Conservation (phyloP, 2,797 vertebrate genomes). For the Periparus ater region DNA sequence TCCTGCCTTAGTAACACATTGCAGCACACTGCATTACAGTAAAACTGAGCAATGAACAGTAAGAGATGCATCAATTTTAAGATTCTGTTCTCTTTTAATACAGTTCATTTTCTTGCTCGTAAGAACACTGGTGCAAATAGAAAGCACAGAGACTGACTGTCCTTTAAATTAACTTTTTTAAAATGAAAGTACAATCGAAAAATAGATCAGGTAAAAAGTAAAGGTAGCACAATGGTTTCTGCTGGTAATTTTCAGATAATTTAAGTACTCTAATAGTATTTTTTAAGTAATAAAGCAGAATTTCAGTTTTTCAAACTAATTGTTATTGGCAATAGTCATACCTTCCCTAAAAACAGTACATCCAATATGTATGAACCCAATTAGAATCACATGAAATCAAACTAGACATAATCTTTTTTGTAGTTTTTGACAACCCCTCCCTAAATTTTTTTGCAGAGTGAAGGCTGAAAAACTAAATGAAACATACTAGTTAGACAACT, state of each 20-base stretch:
- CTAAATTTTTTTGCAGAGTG: background rate
- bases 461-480: background rate
- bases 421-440: background rate
- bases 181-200: background rate
- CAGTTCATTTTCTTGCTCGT: background rate
- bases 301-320: background rate
- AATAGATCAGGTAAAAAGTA: background rate
- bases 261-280: background rate
- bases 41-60: background rate
- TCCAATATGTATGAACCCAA: background rate
- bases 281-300: background rate
- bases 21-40: background rate
- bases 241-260: background rate
- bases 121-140: background rate
- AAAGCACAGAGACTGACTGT: background rate
- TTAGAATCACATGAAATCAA: background rate
- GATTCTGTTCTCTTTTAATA: background rate
- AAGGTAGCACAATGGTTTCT: background rate
- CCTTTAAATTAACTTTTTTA: background rate
- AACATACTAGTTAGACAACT: background rate
- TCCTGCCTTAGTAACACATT: background rate
- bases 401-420: background rate
- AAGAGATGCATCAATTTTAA: background rate
- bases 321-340: accelerated
- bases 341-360: background rate